Base-by-base conservation (phyloP, 2,797 vertebrate genomes). In the Coracias cyanogaster region DNA sequence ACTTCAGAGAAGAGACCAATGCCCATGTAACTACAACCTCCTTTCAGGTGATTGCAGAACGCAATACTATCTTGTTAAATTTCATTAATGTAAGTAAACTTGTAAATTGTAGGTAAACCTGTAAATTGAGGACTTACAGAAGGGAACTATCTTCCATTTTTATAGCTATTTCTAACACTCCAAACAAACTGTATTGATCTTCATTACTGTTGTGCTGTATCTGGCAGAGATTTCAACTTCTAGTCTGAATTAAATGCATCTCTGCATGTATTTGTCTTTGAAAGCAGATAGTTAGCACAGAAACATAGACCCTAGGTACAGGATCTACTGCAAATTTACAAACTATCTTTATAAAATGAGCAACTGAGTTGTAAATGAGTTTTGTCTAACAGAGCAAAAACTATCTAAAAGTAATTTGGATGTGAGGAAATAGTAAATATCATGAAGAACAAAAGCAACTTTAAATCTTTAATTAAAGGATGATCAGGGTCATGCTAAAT, bases 401-500 rank as follows among this genome's bases (percentile, higher is more conserved):
- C 37, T 37, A 10, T 37, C 37, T 37, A 37, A 37, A 37, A 37
- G 12, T 37, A 37, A 37, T 37, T 37, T 37, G 37, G 37, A 37
- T 37, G 37, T 37, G 37, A 37, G 37, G 37, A 37, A 37, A 37
- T 37, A 11, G 37, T 21, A 81, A 82, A 45, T 55, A 66, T 16
- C 16, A 58, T 4, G 4, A 62, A 70, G 25, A 55, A 66, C 10
- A 77, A 9, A 2, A 37, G 3, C 5, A 82, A 73, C 18, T 72
- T 58, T 33, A 84, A 66, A 64, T 48, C 4, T 72, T 74, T 70
- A 69, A 54, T n/a, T 93, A 12, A 64, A 66, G 18, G 18, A 60
- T 51, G 1, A 70, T 45, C 17, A 45, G 19, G 9, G 6, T 64
- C 0, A 0, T 67, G 11, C 9, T 62, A 48, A 37, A 45, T 48